These are phyloP conservation scores for Mastomys natalensis DNA, from an alignment of 2,113 vertebrate species.

Conservation along the genomic window DNA sequence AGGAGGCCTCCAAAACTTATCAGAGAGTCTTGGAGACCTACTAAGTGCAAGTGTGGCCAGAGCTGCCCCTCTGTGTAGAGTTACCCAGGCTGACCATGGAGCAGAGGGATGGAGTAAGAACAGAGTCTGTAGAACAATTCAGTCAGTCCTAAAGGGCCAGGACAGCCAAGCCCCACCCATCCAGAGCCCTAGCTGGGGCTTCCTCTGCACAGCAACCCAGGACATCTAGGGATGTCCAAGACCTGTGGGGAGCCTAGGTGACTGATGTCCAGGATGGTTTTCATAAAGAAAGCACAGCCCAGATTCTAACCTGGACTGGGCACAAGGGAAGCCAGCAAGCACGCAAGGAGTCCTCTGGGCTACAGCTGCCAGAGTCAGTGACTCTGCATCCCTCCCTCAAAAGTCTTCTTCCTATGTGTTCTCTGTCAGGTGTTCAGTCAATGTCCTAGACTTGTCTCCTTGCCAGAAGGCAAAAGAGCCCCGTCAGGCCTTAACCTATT, in stretches of 20 bases:
- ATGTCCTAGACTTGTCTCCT: no score
- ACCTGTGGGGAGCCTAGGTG: no score
- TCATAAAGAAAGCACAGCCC: background rate
- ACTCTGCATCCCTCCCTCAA: accelerated
- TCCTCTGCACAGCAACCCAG: background rate
- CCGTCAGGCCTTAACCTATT: accelerated
- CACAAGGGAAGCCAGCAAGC: background rate
- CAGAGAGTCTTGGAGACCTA: no score
- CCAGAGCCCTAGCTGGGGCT: no score
- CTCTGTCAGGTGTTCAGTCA: accelerated
- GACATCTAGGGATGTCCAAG: no score
- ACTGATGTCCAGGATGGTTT: background rate
- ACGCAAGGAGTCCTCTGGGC: no score
- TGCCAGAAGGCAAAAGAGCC: no score
- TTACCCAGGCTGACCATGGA: background rate
- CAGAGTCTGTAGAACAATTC: no score
- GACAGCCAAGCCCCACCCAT: background rate
- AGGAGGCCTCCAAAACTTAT: background rate
- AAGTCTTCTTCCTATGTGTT: background rate
- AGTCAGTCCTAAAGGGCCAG: background rate
- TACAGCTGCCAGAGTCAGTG: accelerated
- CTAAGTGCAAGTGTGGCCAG: background rate
- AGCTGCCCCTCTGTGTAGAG: background rate
- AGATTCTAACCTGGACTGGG: background rate
- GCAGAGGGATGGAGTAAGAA: no score